Percentiles rank a stretch among this genome's conserved stretches.
Evolutionary conservation across 1,140 invertebrate genomes (phyloP).

Genomic region (Calosoma granatense): DNA sequence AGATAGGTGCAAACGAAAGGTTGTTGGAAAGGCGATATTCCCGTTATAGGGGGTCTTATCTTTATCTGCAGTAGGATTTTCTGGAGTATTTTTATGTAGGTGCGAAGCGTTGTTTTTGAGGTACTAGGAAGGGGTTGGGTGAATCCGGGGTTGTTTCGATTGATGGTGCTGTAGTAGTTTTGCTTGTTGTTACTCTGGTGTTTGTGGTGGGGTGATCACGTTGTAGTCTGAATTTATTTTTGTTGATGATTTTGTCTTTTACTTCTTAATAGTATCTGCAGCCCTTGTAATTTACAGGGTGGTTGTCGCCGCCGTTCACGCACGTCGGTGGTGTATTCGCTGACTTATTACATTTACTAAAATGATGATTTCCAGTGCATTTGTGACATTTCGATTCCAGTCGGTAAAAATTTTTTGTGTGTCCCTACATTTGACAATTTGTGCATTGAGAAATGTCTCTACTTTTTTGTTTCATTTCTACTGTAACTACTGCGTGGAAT

Average conservation of each 20-base stretch:
- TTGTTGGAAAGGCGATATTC: too few species aligned
- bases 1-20: too few species aligned
- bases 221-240: not conserved
- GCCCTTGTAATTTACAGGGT: conserved; percentile 13
- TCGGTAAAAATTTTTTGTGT: conserved; percentile 26
- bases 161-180: not conserved
- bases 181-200: not conserved
- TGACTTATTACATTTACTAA: conserved; percentile 12
- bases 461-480: conserved; percentile 23
- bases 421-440: conserved; percentile 29
- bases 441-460: conserved; percentile 25
- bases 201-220: not conserved
- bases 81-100: not conserved
- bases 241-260: not conserved
- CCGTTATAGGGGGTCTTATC: too few species aligned
- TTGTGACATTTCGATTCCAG: conserved; percentile 25
- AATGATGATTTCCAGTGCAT: conserved; percentile 24
- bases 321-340: not conserved
- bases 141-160: not conserved
- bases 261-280: conserved; percentile 1
- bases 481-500: conserved; percentile 11
- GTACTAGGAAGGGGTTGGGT: not conserved
- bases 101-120: not conserved
- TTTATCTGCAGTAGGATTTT: too few species aligned
- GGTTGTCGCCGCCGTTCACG: conserved; percentile 13